Conservation (phyloP, 2,113 vertebrate genomes). For the Ctenodactylus gundi region DNA sequence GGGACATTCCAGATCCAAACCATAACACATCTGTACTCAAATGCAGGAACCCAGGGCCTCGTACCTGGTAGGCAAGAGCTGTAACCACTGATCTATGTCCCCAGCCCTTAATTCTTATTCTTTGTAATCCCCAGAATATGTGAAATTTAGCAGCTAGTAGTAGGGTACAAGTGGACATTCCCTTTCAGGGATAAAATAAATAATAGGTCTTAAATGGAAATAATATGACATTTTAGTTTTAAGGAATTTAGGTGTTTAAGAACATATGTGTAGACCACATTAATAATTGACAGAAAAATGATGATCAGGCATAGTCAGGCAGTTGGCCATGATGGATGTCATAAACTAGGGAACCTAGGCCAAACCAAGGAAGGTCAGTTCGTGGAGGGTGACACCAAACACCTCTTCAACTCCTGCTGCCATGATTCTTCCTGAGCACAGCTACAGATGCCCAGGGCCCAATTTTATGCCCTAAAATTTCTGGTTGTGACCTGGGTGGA, state of each 20-base stretch:
- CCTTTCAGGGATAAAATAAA: neutral
- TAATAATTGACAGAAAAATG: neutral
- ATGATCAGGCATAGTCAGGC: neutral
- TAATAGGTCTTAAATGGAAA: constrained; percentile 17
- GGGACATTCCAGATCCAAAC: no score
- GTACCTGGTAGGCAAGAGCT: no score
- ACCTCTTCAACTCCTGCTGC: neutral
- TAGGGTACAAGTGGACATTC: neutral
- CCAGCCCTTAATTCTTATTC: neutral
- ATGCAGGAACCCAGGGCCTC: no score
- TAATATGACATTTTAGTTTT: neutral
- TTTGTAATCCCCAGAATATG: neutral
- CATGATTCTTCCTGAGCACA: neutral
- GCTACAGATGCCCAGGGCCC: neutral
- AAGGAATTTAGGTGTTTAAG: neutral
- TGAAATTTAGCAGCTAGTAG: neutral
- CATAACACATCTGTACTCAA: no score
- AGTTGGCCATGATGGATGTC: neutral
- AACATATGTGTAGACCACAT: neutral
- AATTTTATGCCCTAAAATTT: neutral
- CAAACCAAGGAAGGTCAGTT: neutral
- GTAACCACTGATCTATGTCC: no score
- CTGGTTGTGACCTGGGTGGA: neutral
- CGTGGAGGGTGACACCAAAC: neutral
- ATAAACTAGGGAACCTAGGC: neutral